Conservation (phyloP, 2,797 vertebrate genomes). For the Dallia pectoralis region DNA sequence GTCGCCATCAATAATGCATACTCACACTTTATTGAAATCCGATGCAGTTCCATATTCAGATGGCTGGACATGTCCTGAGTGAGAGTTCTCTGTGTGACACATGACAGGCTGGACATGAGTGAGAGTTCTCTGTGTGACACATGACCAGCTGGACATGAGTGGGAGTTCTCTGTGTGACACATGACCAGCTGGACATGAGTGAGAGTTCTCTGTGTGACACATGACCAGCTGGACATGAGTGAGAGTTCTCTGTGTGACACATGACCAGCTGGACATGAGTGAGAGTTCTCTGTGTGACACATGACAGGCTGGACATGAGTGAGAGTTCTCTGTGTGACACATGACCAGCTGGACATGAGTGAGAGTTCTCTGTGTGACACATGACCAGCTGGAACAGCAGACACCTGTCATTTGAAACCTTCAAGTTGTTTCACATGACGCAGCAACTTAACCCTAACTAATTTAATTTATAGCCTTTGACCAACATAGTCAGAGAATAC, state of each 20-base stretch:
- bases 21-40: conserved; percentile 48
- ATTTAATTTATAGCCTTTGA: background rate
- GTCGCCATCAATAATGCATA: conserved; percentile 51
- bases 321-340: too few species aligned
- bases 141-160: too few species aligned
- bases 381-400: background rate
- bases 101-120: too few species aligned
- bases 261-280: conserved; percentile 19
- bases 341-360: too few species aligned
- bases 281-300: background rate
- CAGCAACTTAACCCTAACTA: background rate
- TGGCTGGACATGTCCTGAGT: conserved; percentile 24
- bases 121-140: too few species aligned
- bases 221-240: too few species aligned
- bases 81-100: background rate
- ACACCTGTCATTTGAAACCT: background rate
- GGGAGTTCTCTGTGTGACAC: too few species aligned
- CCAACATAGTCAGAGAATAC: background rate
- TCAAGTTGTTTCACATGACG: background rate
- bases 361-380: too few species aligned
- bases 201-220: too few species aligned
- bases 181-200: background rate
- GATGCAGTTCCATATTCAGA: conserved; percentile 37
- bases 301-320: too few species aligned
- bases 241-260: too few species aligned